Conservation (phyloP, 2,888 invertebrate genomes). For the Rapana venosa region DNA sequence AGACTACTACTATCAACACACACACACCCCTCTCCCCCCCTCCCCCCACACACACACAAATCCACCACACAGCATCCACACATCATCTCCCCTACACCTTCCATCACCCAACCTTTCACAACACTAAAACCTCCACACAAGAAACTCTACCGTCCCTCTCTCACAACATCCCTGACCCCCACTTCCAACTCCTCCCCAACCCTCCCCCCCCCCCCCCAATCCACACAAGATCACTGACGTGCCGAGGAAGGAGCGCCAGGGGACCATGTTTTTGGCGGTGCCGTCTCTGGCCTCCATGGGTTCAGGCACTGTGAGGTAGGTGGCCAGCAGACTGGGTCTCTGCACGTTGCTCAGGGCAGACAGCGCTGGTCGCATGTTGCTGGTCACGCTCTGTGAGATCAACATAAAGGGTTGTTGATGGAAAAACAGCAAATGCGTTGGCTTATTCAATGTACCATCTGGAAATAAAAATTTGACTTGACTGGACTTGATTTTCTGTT, state of each 20-base stretch:
- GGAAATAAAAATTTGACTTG: too few species aligned
- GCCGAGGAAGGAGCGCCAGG: conserved; percentile 74
- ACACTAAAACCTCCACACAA: too few species aligned
- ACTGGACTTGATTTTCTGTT: too few species aligned
- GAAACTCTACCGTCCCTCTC: background rate
- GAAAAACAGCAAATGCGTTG: too few species aligned
- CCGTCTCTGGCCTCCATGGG: conserved; percentile 76
- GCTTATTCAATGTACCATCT: too few species aligned
- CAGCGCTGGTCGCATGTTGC: conserved; percentile 74
- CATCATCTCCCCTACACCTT: too few species aligned
- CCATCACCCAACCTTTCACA: too few species aligned
- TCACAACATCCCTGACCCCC: background rate
- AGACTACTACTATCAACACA: too few species aligned
- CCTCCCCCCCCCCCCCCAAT: background rate
- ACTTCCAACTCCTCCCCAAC: background rate
- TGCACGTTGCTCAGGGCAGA: conserved; percentile 74
- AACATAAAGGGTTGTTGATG: too few species aligned
- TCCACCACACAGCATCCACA: too few species aligned
- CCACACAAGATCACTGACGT: conserved; percentile 56
- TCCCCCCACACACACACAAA: too few species aligned
- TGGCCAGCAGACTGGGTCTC: conserved; percentile 62
- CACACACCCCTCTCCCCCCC: too few species aligned
- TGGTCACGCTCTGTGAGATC: conserved; percentile 67
- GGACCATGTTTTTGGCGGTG: conserved; percentile 66
- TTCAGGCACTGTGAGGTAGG: conserved; percentile 74